Percentiles rank a stretch among this genome's conserved stretches.
Conservation (phyloP, 2,797 vertebrate genomes). For the Lemur catta region DNA sequence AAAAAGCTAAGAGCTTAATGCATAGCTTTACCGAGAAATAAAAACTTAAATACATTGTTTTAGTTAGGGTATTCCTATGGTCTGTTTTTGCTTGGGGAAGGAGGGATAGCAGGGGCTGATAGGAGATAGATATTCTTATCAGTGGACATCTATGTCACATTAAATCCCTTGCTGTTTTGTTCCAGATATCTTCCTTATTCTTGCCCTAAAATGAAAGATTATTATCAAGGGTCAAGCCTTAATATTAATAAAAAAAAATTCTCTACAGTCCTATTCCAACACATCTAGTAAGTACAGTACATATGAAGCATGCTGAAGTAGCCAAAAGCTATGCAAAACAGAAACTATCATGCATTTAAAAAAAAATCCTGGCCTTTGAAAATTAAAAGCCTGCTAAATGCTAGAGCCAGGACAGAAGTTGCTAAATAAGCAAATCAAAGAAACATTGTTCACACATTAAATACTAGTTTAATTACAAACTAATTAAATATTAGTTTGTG, state of each 20-base stretch:
- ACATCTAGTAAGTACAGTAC: background rate
- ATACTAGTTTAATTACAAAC: background rate
- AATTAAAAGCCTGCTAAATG: constrained; percentile 1
- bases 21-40: background rate
- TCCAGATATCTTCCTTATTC: background rate
- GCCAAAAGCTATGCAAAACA: constrained; percentile 10
- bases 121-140: background rate
- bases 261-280: background rate
- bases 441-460: background rate
- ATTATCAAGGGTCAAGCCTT: background rate
- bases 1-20: background rate
- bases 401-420: background rate
- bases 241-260: background rate
- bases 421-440: background rate
- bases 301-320: background rate
- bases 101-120: background rate
- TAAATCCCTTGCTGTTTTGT: constrained; percentile 27
- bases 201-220: constrained; percentile 47
- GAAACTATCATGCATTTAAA: background rate
- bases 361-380: background rate
- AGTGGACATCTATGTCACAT: background rate
- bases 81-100: background rate
- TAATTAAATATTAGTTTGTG: background rate
- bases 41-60: background rate
- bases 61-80: background rate